phyloP scores from a whole-genome alignment of 1,140 invertebrate genomes.

The Drosophila carrolli region DNA sequence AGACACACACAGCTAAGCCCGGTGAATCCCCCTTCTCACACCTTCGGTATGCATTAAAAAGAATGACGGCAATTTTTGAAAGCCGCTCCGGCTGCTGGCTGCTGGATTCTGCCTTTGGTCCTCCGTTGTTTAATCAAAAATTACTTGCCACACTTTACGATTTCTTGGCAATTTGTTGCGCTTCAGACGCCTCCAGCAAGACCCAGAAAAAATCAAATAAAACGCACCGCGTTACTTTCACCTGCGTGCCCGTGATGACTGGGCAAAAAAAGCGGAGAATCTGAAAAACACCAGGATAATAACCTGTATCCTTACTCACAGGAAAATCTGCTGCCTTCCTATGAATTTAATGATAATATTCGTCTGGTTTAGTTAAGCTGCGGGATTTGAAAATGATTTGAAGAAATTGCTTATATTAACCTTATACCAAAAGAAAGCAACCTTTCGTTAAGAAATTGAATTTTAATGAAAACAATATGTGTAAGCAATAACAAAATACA shows the following conservation, averaged over 20 bases:
- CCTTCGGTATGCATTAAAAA: conserved; percentile 69
- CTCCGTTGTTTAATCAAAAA: conserved; percentile 76
- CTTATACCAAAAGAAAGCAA: too few relatives aligned
- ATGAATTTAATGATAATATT: conserved; percentile 18
- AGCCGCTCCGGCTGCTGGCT: conserved; percentile 15
- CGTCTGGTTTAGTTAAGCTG: conserved; percentile 29
- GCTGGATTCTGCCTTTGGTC: conserved; percentile 6
- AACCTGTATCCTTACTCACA: conserved; percentile 9
- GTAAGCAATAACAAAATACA: too few relatives aligned
- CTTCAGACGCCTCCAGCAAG: conserved; percentile 21
- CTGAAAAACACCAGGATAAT: conserved; percentile 24
- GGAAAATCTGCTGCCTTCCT: not conserved
- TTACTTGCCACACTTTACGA: conserved; percentile 77
- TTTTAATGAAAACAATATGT: too few relatives aligned
- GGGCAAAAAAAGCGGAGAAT: conserved; percentile 34
- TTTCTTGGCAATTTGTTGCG: conserved; percentile 78
- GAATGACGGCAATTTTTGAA: conserved; percentile 79
- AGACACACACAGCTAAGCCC: not conserved
- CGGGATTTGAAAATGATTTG: conserved; percentile 29
- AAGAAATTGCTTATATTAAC: conserved; percentile 4
- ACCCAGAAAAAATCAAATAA: conserved; percentile 65
- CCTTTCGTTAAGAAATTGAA: too few relatives aligned
- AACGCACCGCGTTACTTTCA: conserved; percentile 63
- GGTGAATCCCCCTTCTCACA: not conserved
- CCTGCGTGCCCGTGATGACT: conserved; percentile 60